These are phyloP conservation scores for Nasonia vitripennis DNA, from an alignment of 1,140 invertebrate genomes.

Conservation along the genomic window DNA sequence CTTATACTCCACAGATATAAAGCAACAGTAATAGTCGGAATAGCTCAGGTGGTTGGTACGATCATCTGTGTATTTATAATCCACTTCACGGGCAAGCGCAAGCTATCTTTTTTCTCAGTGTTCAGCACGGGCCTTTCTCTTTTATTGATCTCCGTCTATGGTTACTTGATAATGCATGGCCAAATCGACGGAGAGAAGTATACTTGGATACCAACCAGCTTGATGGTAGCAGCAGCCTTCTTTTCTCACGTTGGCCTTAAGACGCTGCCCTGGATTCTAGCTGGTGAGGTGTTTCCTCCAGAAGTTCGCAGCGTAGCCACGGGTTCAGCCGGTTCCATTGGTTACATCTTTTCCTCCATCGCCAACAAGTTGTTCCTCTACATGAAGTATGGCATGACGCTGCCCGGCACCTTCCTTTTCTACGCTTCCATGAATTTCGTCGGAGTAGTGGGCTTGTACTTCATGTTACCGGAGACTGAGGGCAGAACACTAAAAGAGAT, in stretches of 20 bases:
- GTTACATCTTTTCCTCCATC: constrained; percentile 83
- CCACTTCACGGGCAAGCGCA: constrained; percentile 82
- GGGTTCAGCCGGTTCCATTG: constrained; percentile 81
- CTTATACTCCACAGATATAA: constrained; percentile 72
- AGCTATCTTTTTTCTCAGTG: constrained; percentile 81
- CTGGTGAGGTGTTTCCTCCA: constrained; percentile 79
- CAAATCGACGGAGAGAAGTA: constrained; percentile 67
- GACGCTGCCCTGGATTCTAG: constrained; percentile 85
- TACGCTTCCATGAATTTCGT: constrained; percentile 81
- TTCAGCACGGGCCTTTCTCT: constrained; percentile 79
- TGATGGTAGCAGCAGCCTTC: constrained; percentile 81
- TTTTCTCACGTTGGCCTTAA: constrained; percentile 82
- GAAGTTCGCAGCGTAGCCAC: constrained; percentile 80
- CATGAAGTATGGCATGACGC: constrained; percentile 78
- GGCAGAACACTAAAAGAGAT: constrained; percentile 86
- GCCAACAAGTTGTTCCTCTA: constrained; percentile 83
- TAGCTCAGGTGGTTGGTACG: constrained; percentile 81
- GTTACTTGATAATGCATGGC: constrained; percentile 66
- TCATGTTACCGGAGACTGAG: constrained; percentile 87
- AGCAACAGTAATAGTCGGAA: constrained; percentile 82
- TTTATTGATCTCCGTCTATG: constrained; percentile 77
- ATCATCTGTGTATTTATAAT: constrained; percentile 79
- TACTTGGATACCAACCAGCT: constrained; percentile 81
- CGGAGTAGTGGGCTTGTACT: constrained; percentile 77
- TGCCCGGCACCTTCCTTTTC: constrained; percentile 82